These are phyloP conservation scores for Cataglyphis cursor DNA, from an alignment of 2,888 invertebrate species.

Conservation along the genomic window DNA sequence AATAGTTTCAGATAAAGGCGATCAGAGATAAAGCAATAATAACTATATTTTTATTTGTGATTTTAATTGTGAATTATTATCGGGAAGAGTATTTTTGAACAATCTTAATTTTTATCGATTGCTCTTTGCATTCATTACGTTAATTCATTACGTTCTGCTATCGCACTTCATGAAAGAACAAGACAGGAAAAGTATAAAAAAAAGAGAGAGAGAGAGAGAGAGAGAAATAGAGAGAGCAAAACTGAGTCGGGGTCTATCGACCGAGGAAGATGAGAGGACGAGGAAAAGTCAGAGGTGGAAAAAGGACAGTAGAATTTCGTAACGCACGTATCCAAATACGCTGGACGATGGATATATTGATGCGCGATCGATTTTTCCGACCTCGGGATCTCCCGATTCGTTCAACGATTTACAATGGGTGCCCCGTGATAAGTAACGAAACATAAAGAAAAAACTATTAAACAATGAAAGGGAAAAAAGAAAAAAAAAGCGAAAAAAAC, in stretches of 20 bases:
- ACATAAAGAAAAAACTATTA: neutral
- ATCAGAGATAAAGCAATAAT: neutral
- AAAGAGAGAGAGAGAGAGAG: conserved; percentile 3
- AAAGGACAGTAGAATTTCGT: conserved; percentile 43
- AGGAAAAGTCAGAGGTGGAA: conserved; percentile 71
- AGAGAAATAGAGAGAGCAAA: conserved; percentile 17
- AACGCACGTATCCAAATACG: conserved; percentile 47
- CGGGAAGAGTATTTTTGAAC: neutral
- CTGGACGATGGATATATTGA: conserved; percentile 20
- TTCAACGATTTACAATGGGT: conserved; percentile 25
- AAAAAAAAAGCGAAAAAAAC: neutral
- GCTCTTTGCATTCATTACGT: neutral
- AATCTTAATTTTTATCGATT: neutral
- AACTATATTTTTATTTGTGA: neutral
- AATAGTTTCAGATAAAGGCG: neutral
- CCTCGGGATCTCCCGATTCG: conserved; percentile 37
- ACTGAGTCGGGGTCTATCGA: conserved; percentile 73
- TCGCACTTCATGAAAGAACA: neutral
- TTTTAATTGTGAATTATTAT: neutral
- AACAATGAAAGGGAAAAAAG: neutral
- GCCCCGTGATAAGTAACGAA: conserved; percentile 19
- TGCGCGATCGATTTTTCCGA: conserved; percentile 43
- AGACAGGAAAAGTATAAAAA: neutral
- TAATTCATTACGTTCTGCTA: neutral
- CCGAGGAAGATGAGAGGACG: conserved; percentile 72